Evolutionary conservation across 2,113 vertebrate genomes (phyloP).

Genomic region (Apistogramma diplotaenia): DNA sequence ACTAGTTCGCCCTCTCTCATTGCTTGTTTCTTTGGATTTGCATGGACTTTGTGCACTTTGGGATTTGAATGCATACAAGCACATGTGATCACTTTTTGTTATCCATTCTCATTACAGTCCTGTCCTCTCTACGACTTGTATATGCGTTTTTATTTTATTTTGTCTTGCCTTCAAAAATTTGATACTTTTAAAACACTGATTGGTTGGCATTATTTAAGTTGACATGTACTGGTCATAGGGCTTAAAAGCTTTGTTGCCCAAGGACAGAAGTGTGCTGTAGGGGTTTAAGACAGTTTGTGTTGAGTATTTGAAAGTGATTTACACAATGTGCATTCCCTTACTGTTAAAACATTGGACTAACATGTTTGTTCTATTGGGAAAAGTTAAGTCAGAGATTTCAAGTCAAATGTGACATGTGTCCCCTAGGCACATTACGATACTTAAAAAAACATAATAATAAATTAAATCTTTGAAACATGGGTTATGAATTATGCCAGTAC

Average conservation of each 20-base stretch:
- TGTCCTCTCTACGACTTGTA: no score
- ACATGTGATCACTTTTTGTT: no score
- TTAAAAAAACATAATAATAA: no score
- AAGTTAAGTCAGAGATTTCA: no score
- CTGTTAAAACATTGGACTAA: neutral
- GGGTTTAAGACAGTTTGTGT: neutral
- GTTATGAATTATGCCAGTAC: neutral
- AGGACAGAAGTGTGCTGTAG: neutral
- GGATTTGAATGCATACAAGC: no score
- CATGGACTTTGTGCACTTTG: neutral
- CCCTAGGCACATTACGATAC: no score
- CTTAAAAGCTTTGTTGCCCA: neutral
- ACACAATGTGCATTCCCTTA: neutral
- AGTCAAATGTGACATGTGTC: neutral
- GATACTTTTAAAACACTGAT: neutral
- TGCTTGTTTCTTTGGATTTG: neutral
- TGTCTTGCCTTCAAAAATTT: neutral
- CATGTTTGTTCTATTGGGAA: no score
- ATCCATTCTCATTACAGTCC: no score
- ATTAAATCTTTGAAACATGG: neutral
- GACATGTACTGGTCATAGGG: neutral
- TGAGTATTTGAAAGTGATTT: no score
- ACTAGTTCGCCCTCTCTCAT: neutral
- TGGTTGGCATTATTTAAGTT: neutral
- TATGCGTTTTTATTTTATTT: no score